phyloP scores from a whole-genome alignment of 1,140 invertebrate species.

The Artemia franciscana region DNA sequence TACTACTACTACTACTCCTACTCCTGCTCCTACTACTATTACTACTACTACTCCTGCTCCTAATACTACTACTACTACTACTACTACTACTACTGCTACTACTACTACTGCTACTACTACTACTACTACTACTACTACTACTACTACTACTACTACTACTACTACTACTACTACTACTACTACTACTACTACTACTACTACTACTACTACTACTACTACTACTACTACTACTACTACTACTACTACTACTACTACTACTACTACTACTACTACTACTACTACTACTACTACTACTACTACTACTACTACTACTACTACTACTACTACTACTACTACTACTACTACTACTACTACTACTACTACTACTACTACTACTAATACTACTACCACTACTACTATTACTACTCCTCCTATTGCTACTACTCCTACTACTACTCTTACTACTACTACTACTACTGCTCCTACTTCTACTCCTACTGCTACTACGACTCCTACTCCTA shows the following conservation, averaged over 20 bases:
- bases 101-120: neutral
- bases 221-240: neutral
- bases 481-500: no score
- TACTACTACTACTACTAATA: no score
- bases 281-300: neutral
- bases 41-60: no score
- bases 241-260: neutral
- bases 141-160: neutral
- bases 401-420: neutral
- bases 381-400: no score
- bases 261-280: neutral
- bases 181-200: neutral
- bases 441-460: no score
- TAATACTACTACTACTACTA: no score
- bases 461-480: no score
- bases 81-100: no score
- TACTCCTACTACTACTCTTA: no score
- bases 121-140: neutral
- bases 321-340: neutral
- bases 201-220: neutral
- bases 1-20: no score
- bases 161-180: neutral
- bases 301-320: neutral
- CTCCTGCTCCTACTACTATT: no score
- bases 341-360: neutral